Evolutionary conservation across 2,797 vertebrate genomes (phyloP), one percentile per base, ranked within the genome.

Genomic region (Enteromius mattozi): DNA sequence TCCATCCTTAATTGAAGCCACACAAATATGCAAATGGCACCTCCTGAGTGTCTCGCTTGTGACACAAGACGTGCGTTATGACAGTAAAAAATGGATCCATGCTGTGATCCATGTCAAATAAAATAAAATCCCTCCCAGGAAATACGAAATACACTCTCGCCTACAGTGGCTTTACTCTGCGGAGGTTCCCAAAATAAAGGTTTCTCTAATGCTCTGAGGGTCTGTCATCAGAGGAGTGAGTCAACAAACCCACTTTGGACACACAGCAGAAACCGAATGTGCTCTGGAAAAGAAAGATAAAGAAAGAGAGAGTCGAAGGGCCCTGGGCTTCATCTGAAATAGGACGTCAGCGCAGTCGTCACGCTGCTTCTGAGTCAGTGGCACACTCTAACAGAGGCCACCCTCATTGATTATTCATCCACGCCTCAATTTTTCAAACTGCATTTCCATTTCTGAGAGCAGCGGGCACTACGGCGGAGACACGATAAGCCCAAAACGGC

Each of bases 371-470:
- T 88, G 90, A 91, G 77, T 91, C 86, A 89, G 84, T 35, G 19
- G 69, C 42, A 45, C 35, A 24, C 24, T 68, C 65, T 17, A 59
- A 74, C 70, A 49, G 65, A 87, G 82, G 84, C 80, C 86, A 69
- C 79, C 68, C 42, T 84, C 79, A 84, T 88, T 85, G 78, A 84
- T 88, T 84, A 91, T 90, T 89, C 70, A 88, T 85, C 76, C 47
- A 30, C 68, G 3, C 79, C 85, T 85, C 78, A 78, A 85, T 89
- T 87, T 82, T 85, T 87, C 49, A 81, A 81, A 84, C 24, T 17
- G 30, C 78, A 84, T 87, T 86, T 88, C 66, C 82, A 86, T 87
- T 86, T 80, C 80, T 68, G 81, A 78, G 78, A 74, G 81, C 1
- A 21, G 33, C 27, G 42, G 54, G 42, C 10, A 14, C 40, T 49